Conservation (phyloP, 2,113 vertebrate genomes). For the Tachysurus vachellii region DNA sequence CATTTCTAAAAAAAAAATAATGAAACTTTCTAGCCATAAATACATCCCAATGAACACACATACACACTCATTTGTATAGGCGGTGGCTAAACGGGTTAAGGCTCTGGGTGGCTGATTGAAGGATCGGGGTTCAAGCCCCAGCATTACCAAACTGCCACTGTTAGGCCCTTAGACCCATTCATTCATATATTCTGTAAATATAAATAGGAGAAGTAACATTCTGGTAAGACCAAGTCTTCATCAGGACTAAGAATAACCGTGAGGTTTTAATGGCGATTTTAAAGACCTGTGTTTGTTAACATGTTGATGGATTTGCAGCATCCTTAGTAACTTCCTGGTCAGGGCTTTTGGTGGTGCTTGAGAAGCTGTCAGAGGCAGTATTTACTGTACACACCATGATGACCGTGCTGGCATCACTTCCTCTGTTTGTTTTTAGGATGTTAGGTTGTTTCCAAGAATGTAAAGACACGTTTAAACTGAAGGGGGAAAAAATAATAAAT, state of each 20-base stretch:
- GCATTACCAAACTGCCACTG: too few species aligned
- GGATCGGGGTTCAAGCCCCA: too few species aligned
- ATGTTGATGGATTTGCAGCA: neutral
- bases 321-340: neutral
- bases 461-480: neutral
- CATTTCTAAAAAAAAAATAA: neutral
- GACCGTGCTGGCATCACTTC: neutral
- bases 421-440: neutral
- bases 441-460: neutral
- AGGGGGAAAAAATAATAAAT: too few species aligned
- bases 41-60: too few species aligned
- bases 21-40: neutral
- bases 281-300: neutral
- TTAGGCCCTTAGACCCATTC: too few species aligned
- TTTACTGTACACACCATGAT: neutral
- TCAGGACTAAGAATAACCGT: neutral
- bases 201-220: neutral
- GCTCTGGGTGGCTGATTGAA: too few species aligned
- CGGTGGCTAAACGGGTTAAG: too few species aligned
- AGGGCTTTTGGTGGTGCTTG: neutral
- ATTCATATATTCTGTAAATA: neutral
- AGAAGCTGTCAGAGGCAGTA: neutral
- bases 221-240: neutral
- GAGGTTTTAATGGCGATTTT: neutral
- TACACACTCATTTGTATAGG: too few species aligned